These are phyloP conservation scores for Ceramica pisi DNA, from an alignment of 2,888 invertebrate species.

Conservation along the genomic window DNA sequence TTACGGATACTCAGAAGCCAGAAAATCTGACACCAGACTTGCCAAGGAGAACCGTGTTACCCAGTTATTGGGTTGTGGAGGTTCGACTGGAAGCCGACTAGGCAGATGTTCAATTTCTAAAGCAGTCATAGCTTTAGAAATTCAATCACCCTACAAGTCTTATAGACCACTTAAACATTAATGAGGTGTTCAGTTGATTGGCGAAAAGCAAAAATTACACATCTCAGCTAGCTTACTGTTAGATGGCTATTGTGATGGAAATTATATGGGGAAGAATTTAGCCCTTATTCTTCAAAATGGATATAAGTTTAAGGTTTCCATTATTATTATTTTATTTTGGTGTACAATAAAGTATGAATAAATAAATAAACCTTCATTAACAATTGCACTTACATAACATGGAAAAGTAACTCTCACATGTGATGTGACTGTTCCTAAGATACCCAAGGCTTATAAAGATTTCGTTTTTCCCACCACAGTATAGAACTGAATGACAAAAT, in stretches of 20 bases:
- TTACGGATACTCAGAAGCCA: too few relatives aligned
- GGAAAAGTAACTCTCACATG: not conserved
- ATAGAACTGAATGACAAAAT: constrained; percentile 1
- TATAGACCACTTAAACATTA: not conserved
- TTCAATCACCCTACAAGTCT: not conserved
- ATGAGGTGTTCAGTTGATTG: not conserved
- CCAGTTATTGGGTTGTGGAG: too few relatives aligned
- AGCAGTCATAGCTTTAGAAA: not conserved
- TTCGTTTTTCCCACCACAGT: not conserved
- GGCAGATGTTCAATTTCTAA: not conserved
- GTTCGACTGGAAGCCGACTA: too few relatives aligned
- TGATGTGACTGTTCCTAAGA: too few relatives aligned
- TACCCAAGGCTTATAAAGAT: not conserved
- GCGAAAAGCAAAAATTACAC: not conserved
- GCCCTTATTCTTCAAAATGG: not conserved
- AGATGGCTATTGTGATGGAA: not conserved
- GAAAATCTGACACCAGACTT: too few relatives aligned
- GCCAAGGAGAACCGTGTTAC: too few relatives aligned
- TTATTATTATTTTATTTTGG: too few relatives aligned
- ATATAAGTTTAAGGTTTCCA: too few relatives aligned
- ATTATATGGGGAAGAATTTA: not conserved
- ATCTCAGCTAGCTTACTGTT: not conserved
- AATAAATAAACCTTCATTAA: not conserved
- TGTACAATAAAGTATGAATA: too few relatives aligned
- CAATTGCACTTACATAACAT: not conserved